Evolutionary conservation across 2,888 invertebrate genomes (phyloP).

Genomic region (Thyatira batis): DNA sequence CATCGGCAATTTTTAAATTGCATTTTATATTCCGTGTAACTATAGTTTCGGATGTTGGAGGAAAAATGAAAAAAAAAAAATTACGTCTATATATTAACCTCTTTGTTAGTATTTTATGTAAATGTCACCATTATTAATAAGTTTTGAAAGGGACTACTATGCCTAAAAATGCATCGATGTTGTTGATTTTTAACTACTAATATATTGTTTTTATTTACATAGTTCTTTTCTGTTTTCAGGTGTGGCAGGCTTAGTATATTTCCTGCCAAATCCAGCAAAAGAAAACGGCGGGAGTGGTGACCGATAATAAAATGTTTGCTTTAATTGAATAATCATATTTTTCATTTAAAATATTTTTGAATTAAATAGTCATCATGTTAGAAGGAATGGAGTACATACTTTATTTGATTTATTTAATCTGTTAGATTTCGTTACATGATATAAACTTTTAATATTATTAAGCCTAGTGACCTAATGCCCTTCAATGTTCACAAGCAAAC

Average conservation of each 20-base stretch:
- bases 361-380: too few relatives aligned
- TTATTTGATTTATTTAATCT: not conserved
- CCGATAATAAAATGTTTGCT: too few relatives aligned
- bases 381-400: constrained; percentile 24
- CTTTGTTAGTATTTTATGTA: too few relatives aligned
- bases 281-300: constrained; percentile 42
- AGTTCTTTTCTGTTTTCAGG: constrained; percentile 36
- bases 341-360: too few relatives aligned
- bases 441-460: too few relatives aligned
- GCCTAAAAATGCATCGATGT: not conserved
- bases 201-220: not conserved
- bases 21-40: not conserved
- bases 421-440: too few relatives aligned
- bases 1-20: not conserved
- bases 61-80: too few relatives aligned
- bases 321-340: too few relatives aligned
- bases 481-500: not conserved
- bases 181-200: not conserved
- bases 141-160: too few relatives aligned
- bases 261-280: constrained; percentile 47
- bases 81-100: too few relatives aligned
- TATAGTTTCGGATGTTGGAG: not conserved
- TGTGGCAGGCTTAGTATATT: constrained; percentile 42
- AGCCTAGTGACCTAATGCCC: too few relatives aligned
- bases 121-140: too few relatives aligned